Evolutionary conservation across 1,140 invertebrate species (phyloP), one percentile per base, ranked within the genome.

Genomic region (Drosophila varians): DNA sequence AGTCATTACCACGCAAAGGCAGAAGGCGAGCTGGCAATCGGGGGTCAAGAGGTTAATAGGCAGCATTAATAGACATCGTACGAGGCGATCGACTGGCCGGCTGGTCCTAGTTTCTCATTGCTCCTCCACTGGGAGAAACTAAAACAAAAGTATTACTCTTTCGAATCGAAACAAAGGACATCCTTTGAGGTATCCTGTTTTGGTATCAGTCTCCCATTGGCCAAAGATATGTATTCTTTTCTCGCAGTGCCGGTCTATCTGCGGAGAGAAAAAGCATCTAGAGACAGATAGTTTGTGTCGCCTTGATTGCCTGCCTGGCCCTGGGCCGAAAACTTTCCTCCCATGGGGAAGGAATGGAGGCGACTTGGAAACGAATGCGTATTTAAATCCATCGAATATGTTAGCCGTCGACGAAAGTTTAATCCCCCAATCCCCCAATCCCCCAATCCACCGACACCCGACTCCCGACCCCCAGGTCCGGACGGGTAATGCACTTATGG

Each of bases 11-110:
- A 83, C 79, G 79, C 71, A 77, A 2, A 19, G 18, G 46, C 23
- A 16, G 31, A 56, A 56, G 49, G 36, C 36, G 12, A 38, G 52
- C 75, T 69, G 72, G 61, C 74, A 83, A 84, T 77, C 52, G 42
- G 28, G 58, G 76, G 82, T 86, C 60, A 87, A 64, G 62, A 61
- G 82, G 82, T 86, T 86, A 86, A 86, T 86, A 82, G 82, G 82
- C 82, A 86, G 62, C 82, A 86, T 86, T 86, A 86, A 86, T 86
- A 77, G 82, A 66, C 72, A 58, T 36, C 62, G 72, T 78, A 84
- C 79, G 70, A 75, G 74, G 70, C 74, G 56, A 80, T 74, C 62
- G 53, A 47, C 60, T 68, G 61, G 66, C 58, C 71, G 58, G 58
- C 36, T 74, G 36, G 51, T 19, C 46, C 53, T 36, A 46, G 54